Conservation (phyloP, 2,797 vertebrate genomes). For the Pipistrellus nathusii region DNA sequence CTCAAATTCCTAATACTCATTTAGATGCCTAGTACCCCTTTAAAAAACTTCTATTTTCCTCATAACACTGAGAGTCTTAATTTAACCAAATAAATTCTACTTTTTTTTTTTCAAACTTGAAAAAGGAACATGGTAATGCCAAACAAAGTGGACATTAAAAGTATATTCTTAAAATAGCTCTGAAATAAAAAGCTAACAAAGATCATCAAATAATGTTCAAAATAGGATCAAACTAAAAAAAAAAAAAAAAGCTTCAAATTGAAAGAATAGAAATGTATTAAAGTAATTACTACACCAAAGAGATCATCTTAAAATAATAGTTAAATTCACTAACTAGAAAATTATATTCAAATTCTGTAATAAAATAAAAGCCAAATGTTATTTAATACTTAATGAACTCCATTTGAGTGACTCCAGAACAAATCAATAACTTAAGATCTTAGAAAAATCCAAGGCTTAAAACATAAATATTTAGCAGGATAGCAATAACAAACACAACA, state of each 20-base stretch:
- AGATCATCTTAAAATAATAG: constrained; percentile 8
- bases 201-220: constrained; percentile 17
- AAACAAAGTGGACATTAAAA: constrained; percentile 11
- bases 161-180: neutral
- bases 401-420: neutral
- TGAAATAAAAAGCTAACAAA: constrained; percentile 41
- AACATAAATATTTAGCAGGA: neutral
- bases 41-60: neutral
- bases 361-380: constrained; percentile 36
- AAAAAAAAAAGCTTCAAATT: constrained; percentile 42
- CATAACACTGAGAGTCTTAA: neutral
- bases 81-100: neutral
- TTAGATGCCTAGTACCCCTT: neutral
- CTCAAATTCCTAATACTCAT: neutral
- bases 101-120: constrained; percentile 51
- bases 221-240: constrained; percentile 14
- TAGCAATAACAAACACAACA: neutral
- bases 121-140: neutral
- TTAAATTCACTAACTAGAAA: constrained; percentile 38
- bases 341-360: constrained; percentile 49
- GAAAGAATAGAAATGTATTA: neutral
- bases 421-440: constrained; percentile 12
- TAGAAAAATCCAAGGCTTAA: neutral
- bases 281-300: constrained; percentile 11
- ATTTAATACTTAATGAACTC: constrained; percentile 5